phyloP scores from a whole-genome alignment of 2,888 invertebrate genomes.

The Charanyca ferruginea region DNA sequence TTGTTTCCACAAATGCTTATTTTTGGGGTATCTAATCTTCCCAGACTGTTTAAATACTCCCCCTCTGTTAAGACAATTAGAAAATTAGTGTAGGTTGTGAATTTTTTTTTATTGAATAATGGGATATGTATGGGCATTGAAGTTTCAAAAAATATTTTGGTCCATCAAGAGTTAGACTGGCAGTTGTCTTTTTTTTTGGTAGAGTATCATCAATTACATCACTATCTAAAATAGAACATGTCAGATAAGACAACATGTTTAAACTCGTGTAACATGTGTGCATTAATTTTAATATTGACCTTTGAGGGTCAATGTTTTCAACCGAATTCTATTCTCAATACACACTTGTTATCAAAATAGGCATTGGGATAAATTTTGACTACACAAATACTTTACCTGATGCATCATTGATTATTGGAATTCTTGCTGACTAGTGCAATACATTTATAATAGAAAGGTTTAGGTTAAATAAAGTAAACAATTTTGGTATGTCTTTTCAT shows the following conservation, averaged over 20 bases:
- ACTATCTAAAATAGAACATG: conserved; percentile 36
- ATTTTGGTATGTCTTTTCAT: too few species aligned
- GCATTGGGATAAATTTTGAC: background rate
- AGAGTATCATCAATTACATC: conserved; percentile 22
- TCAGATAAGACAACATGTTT: conserved; percentile 35
- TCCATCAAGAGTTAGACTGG: background rate
- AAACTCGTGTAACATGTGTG: conserved; percentile 35
- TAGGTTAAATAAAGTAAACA: too few species aligned
- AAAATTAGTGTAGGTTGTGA: too few species aligned
- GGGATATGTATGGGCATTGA: background rate
- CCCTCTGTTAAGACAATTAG: too few species aligned
- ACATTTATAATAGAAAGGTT: too few species aligned
- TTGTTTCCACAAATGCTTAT: too few species aligned
- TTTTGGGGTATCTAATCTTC: too few species aligned
- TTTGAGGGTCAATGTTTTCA: conserved; percentile 25
- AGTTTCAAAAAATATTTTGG: background rate
- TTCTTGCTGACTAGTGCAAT: background rate
- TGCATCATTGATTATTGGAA: background rate
- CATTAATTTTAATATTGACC: conserved; percentile 34
- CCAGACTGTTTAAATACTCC: too few species aligned
- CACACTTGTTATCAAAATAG: background rate
- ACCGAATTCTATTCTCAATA: background rate
- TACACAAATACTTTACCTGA: background rate
- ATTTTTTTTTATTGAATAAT: too few species aligned
- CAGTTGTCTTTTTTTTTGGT: background rate